phyloP scores from a whole-genome alignment of 2,113 vertebrate genomes.

The Diphyllodes magnificus region DNA sequence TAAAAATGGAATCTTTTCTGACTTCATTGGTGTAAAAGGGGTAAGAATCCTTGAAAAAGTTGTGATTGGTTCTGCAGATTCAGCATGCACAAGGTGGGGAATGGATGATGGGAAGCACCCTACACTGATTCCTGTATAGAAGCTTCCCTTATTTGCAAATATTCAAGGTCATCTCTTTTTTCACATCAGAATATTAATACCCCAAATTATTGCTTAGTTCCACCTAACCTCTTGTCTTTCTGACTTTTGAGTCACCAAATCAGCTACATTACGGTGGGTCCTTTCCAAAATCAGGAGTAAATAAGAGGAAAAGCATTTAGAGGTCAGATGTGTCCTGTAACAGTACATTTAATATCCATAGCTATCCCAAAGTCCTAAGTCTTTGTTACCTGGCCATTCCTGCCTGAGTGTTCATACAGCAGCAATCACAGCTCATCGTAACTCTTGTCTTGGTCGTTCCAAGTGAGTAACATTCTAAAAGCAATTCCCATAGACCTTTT shows the following conservation, averaged over 20 bases:
- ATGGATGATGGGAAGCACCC: background rate
- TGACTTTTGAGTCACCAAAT: background rate
- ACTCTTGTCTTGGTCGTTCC: background rate
- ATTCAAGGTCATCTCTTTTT: background rate
- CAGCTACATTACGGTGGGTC: rapidly evolving
- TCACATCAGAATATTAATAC: background rate
- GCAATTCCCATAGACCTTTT: background rate
- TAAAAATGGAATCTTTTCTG: background rate
- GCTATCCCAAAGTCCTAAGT: background rate
- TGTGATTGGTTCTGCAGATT: background rate
- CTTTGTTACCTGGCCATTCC: background rate
- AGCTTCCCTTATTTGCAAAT: background rate
- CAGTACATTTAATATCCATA: background rate
- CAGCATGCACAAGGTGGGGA: background rate
- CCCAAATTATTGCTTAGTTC: background rate
- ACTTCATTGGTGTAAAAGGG: background rate
- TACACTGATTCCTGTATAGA: background rate
- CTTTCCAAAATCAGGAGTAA: background rate
- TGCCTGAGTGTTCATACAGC: background rate
- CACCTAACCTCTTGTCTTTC: background rate
- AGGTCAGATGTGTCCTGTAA: background rate
- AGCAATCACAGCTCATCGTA: background rate
- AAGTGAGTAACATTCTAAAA: background rate
- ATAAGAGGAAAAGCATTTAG: background rate
- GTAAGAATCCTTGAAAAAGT: background rate